A percentile compares a stretch with the other conserved stretches of the same genome.
phyloP scores from a whole-genome alignment of 2,888 invertebrate genomes.

The Chrysolina haemoptera region DNA sequence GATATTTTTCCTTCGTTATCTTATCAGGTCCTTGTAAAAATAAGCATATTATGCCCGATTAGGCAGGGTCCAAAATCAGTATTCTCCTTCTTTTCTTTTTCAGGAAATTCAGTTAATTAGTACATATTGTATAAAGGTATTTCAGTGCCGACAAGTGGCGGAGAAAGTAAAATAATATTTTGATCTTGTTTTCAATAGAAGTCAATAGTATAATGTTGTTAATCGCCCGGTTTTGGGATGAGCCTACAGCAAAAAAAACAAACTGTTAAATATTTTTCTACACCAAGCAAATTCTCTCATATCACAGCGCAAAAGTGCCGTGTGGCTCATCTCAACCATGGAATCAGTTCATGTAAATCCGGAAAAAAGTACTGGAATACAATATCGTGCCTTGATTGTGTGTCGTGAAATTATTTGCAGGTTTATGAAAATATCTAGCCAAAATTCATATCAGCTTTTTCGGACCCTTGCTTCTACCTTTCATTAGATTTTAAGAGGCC shows the following conservation, averaged over 20 bases:
- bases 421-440: constrained; percentile 51
- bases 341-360: constrained; percentile 24
- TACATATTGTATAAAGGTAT: constrained; percentile 44
- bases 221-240: neutral
- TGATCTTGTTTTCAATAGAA: neutral
- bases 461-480: constrained; percentile 64
- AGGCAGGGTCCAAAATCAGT: constrained; percentile 66
- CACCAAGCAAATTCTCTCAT: constrained; percentile 35
- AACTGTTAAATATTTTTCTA: constrained; percentile 63
- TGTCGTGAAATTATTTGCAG: constrained; percentile 64
- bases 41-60: constrained; percentile 52
- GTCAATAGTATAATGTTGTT: neutral
- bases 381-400: constrained; percentile 68
- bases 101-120: constrained; percentile 24
- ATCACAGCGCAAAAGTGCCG: constrained; percentile 17
- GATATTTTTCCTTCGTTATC: constrained; percentile 66
- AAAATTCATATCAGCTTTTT: constrained; percentile 57
- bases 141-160: constrained; percentile 52
- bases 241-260: constrained; percentile 22
- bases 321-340: neutral
- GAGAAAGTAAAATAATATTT: neutral
- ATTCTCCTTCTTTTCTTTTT: constrained; percentile 23
- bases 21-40: constrained; percentile 63
- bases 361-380: constrained; percentile 66
- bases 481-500: constrained; percentile 37